These are phyloP conservation scores for Podarcis lilfordi DNA, from an alignment of 2,797 vertebrate genomes.

Conservation along the genomic window DNA sequence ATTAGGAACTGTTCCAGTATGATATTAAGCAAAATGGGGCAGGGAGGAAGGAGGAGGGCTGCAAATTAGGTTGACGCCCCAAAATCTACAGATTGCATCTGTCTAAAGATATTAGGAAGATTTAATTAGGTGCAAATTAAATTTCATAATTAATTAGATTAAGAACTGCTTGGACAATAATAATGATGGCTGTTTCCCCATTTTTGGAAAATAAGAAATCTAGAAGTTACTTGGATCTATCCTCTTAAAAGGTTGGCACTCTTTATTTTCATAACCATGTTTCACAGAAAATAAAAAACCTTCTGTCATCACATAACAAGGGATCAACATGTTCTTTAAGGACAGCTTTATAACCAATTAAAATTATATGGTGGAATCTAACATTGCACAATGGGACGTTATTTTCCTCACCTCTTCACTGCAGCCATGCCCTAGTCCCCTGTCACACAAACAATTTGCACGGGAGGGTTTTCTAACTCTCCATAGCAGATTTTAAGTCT, in stretches of 20 bases:
- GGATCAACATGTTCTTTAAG: background rate
- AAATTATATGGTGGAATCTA: too few relatives aligned
- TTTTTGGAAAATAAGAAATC: background rate
- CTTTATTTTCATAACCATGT: background rate
- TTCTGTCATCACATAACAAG: too few relatives aligned
- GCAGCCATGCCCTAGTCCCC: too few relatives aligned
- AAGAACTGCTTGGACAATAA: background rate
- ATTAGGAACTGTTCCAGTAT: background rate
- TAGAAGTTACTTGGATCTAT: background rate
- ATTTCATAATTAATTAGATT: background rate
- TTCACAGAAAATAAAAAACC: background rate
- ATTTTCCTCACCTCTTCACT: too few relatives aligned
- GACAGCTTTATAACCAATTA: background rate
- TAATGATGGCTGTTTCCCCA: background rate
- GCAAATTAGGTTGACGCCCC: background rate
- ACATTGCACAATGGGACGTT: too few relatives aligned
- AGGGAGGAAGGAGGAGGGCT: too few relatives aligned
- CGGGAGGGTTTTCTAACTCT: too few relatives aligned
- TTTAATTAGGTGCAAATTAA: background rate
- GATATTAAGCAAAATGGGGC: background rate
- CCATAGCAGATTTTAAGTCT: too few relatives aligned
- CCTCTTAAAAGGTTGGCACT: background rate
- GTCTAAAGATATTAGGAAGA: background rate
- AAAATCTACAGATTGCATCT: background rate
- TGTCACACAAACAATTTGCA: too few relatives aligned